phyloP scores from a whole-genome alignment of 1,140 invertebrate genomes.

The Euura saliciscinereae region DNA sequence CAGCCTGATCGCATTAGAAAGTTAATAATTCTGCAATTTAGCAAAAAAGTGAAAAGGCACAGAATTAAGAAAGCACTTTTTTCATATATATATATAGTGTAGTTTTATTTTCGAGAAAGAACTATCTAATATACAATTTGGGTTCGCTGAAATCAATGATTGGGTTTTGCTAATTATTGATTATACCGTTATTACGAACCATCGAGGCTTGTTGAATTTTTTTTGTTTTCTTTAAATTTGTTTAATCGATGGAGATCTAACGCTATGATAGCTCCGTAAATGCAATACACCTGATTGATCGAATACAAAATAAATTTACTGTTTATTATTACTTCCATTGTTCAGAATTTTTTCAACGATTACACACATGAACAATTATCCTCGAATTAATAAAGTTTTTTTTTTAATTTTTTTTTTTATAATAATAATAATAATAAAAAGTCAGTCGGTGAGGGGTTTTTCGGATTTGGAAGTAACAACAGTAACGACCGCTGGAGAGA shows the following conservation, averaged over 20 bases:
- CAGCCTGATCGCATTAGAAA: background rate
- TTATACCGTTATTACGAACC: slow-evolving; percentile 4
- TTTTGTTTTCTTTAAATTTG: slow-evolving; percentile 4
- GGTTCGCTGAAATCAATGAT: slow-evolving; percentile 12
- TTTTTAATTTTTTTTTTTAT: background rate
- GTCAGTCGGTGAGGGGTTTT: background rate
- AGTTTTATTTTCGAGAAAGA: slow-evolving; percentile 34
- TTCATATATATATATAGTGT: slow-evolving; percentile 36
- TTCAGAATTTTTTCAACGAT: background rate
- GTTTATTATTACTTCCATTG: slow-evolving; percentile 7
- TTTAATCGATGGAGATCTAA: slow-evolving; percentile 1
- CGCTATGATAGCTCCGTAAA: slow-evolving; percentile 1
- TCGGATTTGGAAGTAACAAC: slow-evolving; percentile 22
- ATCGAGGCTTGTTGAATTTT: background rate
- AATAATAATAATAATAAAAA: slow-evolving; percentile 12
- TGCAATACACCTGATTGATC: background rate
- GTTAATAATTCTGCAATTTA: slow-evolving; percentile 1
- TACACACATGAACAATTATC: background rate
- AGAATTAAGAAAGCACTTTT: slow-evolving; percentile 53
- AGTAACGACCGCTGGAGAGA: slow-evolving; percentile 10
- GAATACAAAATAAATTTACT: slow-evolving; percentile 3
- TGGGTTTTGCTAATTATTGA: background rate
- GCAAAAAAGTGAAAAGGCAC: slow-evolving; percentile 41
- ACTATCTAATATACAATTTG: slow-evolving; percentile 17
- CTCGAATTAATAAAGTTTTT: background rate